A percentile compares a stretch with the other conserved stretches of the same genome.
Conservation (phyloP, 2,797 vertebrate species). For the Dicrostonyx torquatus region DNA sequence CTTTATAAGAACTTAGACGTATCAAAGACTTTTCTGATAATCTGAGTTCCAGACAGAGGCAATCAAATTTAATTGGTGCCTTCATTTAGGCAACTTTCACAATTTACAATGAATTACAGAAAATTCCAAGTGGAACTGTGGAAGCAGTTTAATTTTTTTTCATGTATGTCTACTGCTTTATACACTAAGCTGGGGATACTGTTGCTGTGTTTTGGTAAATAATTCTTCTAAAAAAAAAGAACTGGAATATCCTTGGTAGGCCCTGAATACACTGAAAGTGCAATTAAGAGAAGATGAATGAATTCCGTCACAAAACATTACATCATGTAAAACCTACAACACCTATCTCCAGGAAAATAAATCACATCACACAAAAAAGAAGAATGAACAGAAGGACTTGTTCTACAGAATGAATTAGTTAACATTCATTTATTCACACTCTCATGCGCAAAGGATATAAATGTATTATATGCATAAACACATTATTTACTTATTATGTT, state of each 20-base stretch:
- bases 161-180: background rate
- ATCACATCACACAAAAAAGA: background rate
- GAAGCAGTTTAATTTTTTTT: background rate
- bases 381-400: background rate
- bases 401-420: background rate
- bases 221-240: background rate
- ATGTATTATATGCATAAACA: background rate
- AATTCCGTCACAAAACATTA: background rate
- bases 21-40: background rate
- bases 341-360: background rate
- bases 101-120: background rate
- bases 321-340: background rate
- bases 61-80: background rate
- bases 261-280: background rate
- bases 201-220: background rate
- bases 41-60: background rate
- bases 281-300: background rate
- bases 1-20: background rate
- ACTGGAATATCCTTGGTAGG: no score
- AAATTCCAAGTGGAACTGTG: background rate
- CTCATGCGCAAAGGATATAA: background rate
- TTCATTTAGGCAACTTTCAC: background rate
- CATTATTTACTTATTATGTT: background rate
- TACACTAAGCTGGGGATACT: background rate
- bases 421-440: background rate